phyloP scores from a whole-genome alignment of 2,888 invertebrate genomes.

The Drosophila aldrichi region DNA sequence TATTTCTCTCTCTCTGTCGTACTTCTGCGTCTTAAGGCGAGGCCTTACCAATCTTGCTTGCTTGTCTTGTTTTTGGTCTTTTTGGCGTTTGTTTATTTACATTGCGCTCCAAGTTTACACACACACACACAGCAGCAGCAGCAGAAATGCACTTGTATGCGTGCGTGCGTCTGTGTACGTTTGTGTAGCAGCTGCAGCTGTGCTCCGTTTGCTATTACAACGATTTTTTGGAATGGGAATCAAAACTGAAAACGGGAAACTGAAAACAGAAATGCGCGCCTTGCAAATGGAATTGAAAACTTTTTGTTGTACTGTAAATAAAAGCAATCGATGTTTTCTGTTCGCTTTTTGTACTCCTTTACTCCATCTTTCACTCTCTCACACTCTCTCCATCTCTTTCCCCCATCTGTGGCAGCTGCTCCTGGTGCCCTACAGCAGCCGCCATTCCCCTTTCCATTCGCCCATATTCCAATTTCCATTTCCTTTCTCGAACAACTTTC shows the following conservation, averaged over 20 bases:
- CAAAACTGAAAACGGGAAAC: conserved; percentile 22
- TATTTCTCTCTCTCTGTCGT: conserved; percentile 8
- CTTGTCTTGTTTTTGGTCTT: conserved; percentile 47
- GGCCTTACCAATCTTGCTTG: conserved; percentile 37
- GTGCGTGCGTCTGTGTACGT: conserved; percentile 35
- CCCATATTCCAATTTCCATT: conserved; percentile 24
- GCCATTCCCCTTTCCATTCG: conserved; percentile 16
- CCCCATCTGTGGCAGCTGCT: conserved; percentile 24
- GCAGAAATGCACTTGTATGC: conserved; percentile 28
- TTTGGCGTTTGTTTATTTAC: conserved; percentile 77
- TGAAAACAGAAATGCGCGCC: conserved; percentile 42
- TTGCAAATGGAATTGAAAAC: conserved; percentile 62
- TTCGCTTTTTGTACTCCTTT: conserved; percentile 14
- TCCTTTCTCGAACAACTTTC: conserved; percentile 41
- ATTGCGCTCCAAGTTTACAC: conserved; percentile 76
- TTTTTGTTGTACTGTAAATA: conserved; percentile 56
- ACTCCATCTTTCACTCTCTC: background rate
- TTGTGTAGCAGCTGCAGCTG: conserved; percentile 52
- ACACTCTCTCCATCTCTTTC: background rate
- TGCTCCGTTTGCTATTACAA: conserved; percentile 56
- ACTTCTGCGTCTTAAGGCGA: conserved; percentile 12
- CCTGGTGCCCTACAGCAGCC: conserved; percentile 40
- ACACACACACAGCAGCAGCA: conserved; percentile 38
- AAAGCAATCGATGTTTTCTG: conserved; percentile 40
- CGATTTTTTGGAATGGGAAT: conserved; percentile 37